Conservation (phyloP, 2,113 vertebrate species). For the Camelus dromedarius region DNA sequence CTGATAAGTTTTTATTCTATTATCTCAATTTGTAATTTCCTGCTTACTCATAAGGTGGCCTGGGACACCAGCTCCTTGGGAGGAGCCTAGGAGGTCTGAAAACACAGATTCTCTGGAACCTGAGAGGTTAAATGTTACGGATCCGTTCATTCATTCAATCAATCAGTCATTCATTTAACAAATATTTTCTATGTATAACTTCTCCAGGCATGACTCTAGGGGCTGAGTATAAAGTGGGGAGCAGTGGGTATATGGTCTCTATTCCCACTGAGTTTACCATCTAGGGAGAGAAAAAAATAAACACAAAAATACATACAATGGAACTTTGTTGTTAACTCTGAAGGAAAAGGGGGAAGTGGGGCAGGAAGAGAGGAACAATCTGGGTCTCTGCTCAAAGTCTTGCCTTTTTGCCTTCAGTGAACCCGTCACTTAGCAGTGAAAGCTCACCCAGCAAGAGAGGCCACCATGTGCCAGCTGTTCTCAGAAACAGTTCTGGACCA, state of each 20-base stretch:
- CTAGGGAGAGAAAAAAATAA: not conserved
- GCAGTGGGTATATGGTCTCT: too few species aligned
- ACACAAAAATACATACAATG: not conserved
- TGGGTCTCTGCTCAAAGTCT: not conserved
- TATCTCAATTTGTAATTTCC: not conserved
- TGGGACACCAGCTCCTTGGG: not conserved
- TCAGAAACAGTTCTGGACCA: not conserved
- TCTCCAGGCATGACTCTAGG: not conserved
- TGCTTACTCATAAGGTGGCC: not conserved
- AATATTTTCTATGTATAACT: not conserved
- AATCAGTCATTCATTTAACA: not conserved
- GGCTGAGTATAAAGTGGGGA: not conserved
- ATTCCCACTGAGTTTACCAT: not conserved
- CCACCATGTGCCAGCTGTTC: not conserved
- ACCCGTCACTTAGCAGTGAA: not conserved
- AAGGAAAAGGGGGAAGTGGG: not conserved
- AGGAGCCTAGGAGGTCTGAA: not conserved
- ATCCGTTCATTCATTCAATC: not conserved
- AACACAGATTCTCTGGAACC: conserved; percentile 30
- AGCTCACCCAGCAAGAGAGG: not conserved
- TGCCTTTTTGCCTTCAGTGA: not conserved
- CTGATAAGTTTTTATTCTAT: not conserved
- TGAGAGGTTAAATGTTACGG: not conserved
- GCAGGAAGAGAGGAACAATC: not conserved
- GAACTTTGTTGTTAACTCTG: not conserved